Percentiles rank a stretch among this genome's conserved stretches.
Conservation (phyloP, 2,888 invertebrate genomes). For the Myathropa florea region DNA sequence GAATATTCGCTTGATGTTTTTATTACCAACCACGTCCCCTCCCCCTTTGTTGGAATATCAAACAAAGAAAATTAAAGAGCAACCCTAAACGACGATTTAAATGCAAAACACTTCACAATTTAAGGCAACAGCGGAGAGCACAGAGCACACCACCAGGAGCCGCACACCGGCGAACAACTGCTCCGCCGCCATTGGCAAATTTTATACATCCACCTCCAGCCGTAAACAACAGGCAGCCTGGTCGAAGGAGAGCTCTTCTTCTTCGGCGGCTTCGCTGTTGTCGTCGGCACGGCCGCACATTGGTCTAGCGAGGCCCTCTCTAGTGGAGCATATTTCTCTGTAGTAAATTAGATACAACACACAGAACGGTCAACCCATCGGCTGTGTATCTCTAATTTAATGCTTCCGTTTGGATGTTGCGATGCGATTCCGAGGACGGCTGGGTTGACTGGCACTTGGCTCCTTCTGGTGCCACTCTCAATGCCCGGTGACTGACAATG, state of each 20-base stretch:
- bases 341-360: slow-evolving; percentile 68
- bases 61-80: slow-evolving; percentile 68
- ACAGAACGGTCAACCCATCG: slow-evolving; percentile 67
- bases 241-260: slow-evolving; percentile 27
- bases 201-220: slow-evolving; percentile 65
- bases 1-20: slow-evolving; percentile 52
- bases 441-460: not conserved
- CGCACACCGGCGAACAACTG: slow-evolving; percentile 13
- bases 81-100: slow-evolving; percentile 70
- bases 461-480: not conserved
- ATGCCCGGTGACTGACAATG: slow-evolving; percentile 48
- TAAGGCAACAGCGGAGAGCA: slow-evolving; percentile 38
- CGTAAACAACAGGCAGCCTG: slow-evolving; percentile 51
- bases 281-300: not conserved
- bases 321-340: slow-evolving; percentile 41
- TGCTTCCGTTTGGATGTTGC: slow-evolving; percentile 67
- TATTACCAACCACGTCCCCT: slow-evolving; percentile 52
- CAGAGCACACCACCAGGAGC: not conserved
- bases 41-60: slow-evolving; percentile 16
- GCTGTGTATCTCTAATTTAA: slow-evolving; percentile 68
- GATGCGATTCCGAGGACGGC: slow-evolving; percentile 7
- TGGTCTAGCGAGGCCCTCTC: not conserved
- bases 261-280: not conserved
- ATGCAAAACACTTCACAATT: slow-evolving; percentile 71
- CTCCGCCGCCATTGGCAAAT: slow-evolving; percentile 62